Base-by-base conservation (phyloP, 1,140 invertebrate species). In the fruit fly (Drosophila melanogaster) region DNA sequence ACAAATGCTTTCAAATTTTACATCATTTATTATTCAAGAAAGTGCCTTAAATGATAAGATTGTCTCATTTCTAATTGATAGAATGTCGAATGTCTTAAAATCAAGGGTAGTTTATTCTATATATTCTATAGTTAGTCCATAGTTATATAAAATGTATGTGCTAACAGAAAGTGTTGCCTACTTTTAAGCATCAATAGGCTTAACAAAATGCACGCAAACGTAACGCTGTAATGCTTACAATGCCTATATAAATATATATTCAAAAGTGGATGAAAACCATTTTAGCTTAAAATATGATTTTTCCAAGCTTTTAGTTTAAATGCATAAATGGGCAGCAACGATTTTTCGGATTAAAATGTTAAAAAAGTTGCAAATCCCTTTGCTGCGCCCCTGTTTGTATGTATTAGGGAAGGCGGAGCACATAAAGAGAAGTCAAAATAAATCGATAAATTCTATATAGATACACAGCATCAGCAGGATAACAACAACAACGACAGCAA, bases 361-460 rank as follows among this genome's bases (percentile, higher is more conserved):
- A 33, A 11, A 10, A 17, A 49, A 49, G 11, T 3, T 19, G 17
- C 10, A 14, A 10, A 19, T 11, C 35, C 53, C 35, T 38, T 19
- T 6, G 30, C 5, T 41, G 38, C 59, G 59, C 54, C 59, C 19
- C 38, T 62, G 59, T 14, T 24, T 55, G 60, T 64, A 77, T 74
- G 70, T 83, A 62, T 70, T 77, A 67, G 64, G 58, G 59, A 61
- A 60, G 66, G 65, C 55, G 40, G 60, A 77, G 64, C 73, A 76
- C 65, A 78, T 72, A 78, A 78, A 78, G 67, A 64, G 73, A 90
- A 89, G 85, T 84, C 85, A 90, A 89, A 89, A 89, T 84, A 90
- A 89, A 89, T 90, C 84, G 85, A 89, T 89, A 89, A 72, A 78
- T 90, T 66, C 57, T 84, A 85, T 54, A 75, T 70, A 84, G 65